These are phyloP conservation scores for Xylocampa areola DNA, from an alignment of 2,888 invertebrate genomes.

Conservation along the genomic window DNA sequence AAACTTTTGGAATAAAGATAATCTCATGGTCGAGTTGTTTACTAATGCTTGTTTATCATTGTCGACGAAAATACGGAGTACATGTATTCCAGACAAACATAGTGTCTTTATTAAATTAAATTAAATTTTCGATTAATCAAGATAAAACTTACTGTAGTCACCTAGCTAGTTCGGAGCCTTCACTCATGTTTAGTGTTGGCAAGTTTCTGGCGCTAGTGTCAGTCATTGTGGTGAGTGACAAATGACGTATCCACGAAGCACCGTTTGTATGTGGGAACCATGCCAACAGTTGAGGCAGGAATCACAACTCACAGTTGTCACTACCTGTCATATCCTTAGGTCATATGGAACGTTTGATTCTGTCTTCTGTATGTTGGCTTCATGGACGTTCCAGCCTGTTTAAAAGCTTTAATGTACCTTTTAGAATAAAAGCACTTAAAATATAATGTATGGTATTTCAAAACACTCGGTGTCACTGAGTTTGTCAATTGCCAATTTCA, in stretches of 20 bases:
- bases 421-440: too few relatives aligned
- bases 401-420: too few relatives aligned
- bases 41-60: neutral
- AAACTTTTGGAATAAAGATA: neutral
- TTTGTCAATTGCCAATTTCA: too few relatives aligned
- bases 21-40: neutral
- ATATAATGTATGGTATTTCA: too few relatives aligned
- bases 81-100: too few relatives aligned
- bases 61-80: neutral
- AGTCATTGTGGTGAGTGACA: conserved; percentile 15
- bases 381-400: too few relatives aligned
- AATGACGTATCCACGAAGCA: conserved; percentile 10
- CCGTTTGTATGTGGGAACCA: conserved; percentile 15
- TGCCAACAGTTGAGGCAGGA: neutral
- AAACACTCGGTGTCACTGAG: too few relatives aligned
- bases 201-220: conserved; percentile 8
- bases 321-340: conserved; percentile 10
- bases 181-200: neutral
- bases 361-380: too few relatives aligned
- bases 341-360: conserved; percentile 1
- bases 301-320: neutral
- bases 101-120: neutral
- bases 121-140: too few relatives aligned
- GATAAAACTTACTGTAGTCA: too few relatives aligned
- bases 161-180: too few relatives aligned